Evolutionary conservation across 2,888 invertebrate species (phyloP).

Genomic region (Sicus ferrugineus): DNA sequence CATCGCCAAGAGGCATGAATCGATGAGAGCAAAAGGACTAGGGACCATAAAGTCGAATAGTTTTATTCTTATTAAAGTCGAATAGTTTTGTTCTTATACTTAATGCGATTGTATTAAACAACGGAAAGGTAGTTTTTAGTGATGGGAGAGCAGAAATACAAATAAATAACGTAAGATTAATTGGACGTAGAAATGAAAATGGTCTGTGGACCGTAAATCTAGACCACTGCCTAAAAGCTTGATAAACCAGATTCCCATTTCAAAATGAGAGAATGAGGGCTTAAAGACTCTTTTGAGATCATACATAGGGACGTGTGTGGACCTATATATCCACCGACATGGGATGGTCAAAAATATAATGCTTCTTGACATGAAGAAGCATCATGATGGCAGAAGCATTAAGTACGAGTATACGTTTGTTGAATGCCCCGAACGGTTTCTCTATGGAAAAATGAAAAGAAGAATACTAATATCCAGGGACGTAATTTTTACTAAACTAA

Average conservation of each 20-base stretch:
- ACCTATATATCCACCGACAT: slow-evolving; percentile 18
- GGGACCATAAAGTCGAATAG: neutral
- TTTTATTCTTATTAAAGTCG: neutral
- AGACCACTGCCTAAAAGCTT: neutral
- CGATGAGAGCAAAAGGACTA: neutral
- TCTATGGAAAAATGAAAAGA: slow-evolving; percentile 10
- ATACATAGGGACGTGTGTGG: slow-evolving; percentile 11
- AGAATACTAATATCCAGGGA: slow-evolving; percentile 15
- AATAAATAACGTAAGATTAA: slow-evolving; percentile 14
- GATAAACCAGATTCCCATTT: neutral
- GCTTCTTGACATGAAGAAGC: slow-evolving; percentile 20
- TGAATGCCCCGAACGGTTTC: slow-evolving; percentile 29
- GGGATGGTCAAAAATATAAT: slow-evolving; percentile 11
- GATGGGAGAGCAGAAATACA: neutral
- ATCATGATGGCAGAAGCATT: neutral
- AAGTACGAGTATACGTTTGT: slow-evolving; percentile 22
- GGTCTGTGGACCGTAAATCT: slow-evolving; percentile 15
- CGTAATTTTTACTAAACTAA: neutral
- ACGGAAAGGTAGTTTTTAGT: neutral
- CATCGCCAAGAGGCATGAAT: too few species aligned
- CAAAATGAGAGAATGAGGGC: neutral
- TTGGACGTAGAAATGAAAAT: slow-evolving; percentile 16
- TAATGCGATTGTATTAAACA: neutral
- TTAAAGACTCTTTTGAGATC: slow-evolving; percentile 12
- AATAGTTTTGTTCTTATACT: neutral